Conservation (phyloP, 2,888 invertebrate species). For the Platycheirus albimanus region DNA sequence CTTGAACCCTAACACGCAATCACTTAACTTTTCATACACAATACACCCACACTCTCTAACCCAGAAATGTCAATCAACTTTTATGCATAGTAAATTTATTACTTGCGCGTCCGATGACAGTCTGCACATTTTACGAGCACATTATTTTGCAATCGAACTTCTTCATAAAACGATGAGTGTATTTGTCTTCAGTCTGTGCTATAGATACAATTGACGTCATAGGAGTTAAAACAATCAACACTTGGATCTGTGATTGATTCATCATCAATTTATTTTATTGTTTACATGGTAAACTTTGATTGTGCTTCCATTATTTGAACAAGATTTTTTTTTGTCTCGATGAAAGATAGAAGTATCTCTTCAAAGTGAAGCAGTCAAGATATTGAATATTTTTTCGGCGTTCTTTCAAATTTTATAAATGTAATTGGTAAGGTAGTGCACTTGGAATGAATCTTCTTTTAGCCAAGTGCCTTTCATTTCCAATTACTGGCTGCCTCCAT, state of each 20-base stretch:
- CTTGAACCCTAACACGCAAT: not conserved
- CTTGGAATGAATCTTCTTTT: too few relatives aligned
- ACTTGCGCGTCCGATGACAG: not conserved
- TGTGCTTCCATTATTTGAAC: slow-evolving; percentile 32
- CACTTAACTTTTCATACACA: not conserved
- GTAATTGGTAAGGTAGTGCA: too few relatives aligned
- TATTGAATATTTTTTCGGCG: too few relatives aligned
- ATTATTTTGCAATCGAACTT: slow-evolving; percentile 15
- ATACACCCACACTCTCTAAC: slow-evolving; percentile 8
- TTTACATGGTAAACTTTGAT: slow-evolving; percentile 47
- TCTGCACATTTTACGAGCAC: not conserved
- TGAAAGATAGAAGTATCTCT: not conserved
- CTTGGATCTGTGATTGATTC: slow-evolving; percentile 56
- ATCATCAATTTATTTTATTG: slow-evolving; percentile 65
- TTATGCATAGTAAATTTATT: not conserved
- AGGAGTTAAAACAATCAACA: slow-evolving; percentile 43
- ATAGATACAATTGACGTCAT: slow-evolving; percentile 60
- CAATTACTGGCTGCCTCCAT: too few relatives aligned
- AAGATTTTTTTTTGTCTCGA: not conserved
- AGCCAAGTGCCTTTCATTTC: too few relatives aligned
- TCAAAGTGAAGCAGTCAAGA: too few relatives aligned
- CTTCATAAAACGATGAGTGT: not conserved
- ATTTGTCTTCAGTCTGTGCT: not conserved
- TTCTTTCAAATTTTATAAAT: too few relatives aligned
- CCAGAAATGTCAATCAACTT: slow-evolving; percentile 6